Percentiles rank a stretch among this genome's conserved stretches.
These are phyloP conservation scores for Drosophila burlai DNA, from an alignment of 1,140 invertebrate species.

Conservation along the genomic window DNA sequence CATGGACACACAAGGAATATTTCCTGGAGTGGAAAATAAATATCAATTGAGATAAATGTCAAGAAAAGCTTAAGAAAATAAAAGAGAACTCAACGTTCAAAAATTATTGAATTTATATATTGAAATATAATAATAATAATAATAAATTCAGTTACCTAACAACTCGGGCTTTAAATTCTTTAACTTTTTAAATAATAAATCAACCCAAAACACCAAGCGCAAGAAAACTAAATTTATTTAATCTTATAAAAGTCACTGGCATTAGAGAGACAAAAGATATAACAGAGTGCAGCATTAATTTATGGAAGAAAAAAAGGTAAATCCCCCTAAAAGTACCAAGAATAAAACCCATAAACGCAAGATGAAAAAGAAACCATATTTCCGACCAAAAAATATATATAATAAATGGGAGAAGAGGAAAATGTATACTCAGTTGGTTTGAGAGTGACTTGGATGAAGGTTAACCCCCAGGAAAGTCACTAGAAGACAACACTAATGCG, in stretches of 20 bases:
- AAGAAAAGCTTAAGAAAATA: not conserved
- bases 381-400: not conserved
- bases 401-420: not conserved
- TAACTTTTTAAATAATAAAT: not conserved
- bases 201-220: too few relatives aligned
- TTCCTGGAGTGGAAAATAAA: not conserved
- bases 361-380: not conserved
- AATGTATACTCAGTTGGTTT: not conserved
- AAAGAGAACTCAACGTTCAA: too few relatives aligned
- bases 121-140: not conserved
- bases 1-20: constrained; percentile 20
- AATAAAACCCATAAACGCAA: not conserved
- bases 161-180: too few relatives aligned
- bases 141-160: not conserved
- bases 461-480: constrained; percentile 1
- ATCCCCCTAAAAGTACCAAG: not conserved
- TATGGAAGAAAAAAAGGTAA: not conserved
- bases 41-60: constrained; percentile 5
- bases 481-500: constrained; percentile 11
- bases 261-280: not conserved
- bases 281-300: not conserved
- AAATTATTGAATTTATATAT: not conserved
- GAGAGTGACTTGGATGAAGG: not conserved
- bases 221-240: not conserved
- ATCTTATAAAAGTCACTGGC: not conserved